Conservation (phyloP, 1,140 invertebrate species). For the Zelostemma sp. region DNA sequence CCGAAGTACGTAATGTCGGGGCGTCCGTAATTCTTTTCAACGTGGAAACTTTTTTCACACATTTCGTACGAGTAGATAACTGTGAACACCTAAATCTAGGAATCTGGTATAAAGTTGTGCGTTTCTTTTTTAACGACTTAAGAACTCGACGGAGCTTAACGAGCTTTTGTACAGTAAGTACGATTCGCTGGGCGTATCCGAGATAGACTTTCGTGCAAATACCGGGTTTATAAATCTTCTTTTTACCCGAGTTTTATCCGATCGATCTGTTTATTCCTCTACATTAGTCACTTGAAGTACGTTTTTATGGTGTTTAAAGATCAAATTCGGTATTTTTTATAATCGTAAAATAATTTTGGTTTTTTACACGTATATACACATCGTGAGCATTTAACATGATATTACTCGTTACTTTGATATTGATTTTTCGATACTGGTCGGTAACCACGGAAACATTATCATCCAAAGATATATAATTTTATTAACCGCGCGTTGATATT, state of each 20-base stretch:
- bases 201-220: constrained; percentile 43
- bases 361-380: too few species aligned
- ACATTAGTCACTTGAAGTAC: constrained; percentile 33
- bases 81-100: constrained; percentile 39
- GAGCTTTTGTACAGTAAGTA: constrained; percentile 43
- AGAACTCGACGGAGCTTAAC: constrained; percentile 40
- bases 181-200: constrained; percentile 38
- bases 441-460: too few species aligned
- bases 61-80: constrained; percentile 25
- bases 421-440: too few species aligned
- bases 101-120: constrained; percentile 42
- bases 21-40: constrained; percentile 5
- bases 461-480: too few species aligned
- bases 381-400: too few species aligned
- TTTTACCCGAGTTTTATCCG: constrained; percentile 36
- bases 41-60: constrained; percentile 18
- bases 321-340: too few species aligned
- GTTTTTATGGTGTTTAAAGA: too few species aligned
- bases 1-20: too few species aligned
- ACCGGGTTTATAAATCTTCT: constrained; percentile 40
- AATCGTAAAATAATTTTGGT: too few species aligned
- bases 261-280: constrained; percentile 43
- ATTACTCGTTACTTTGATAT: too few species aligned
- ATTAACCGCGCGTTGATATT: too few species aligned
- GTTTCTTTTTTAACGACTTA: constrained; percentile 42